Evolutionary conservation across 2,113 vertebrate genomes (phyloP).

Genomic region (Mus spicilegus): DNA sequence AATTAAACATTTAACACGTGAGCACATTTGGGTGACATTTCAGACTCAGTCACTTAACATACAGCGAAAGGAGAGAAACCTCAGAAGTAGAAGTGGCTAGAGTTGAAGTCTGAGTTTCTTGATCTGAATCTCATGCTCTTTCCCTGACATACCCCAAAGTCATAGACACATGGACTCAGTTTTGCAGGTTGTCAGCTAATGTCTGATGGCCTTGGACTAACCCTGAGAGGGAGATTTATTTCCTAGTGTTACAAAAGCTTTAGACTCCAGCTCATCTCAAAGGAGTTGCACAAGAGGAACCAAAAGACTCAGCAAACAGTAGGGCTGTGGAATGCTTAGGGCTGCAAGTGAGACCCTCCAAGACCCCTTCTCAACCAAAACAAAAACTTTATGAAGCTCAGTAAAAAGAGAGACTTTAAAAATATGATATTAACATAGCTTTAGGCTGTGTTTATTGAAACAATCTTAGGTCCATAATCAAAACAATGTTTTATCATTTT

Average conservation of each 20-base stretch:
- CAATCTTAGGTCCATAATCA: slow-evolving; percentile 80
- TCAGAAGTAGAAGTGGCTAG: slow-evolving; percentile 7
- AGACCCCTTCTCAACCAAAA: slow-evolving; percentile 59
- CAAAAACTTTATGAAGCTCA: slow-evolving; percentile 47
- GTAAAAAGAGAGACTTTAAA: slow-evolving; percentile 59
- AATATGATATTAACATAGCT: slow-evolving; percentile 63
- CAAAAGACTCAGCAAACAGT: slow-evolving; percentile 42
- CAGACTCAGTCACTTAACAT: not conserved
- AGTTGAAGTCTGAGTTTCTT: slow-evolving; percentile 3
- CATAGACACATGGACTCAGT: slow-evolving; percentile 40
- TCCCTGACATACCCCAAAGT: not conserved
- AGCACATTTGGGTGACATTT: not conserved
- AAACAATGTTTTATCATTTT: slow-evolving; percentile 79
- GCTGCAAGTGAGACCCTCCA: not conserved
- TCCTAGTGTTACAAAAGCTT: slow-evolving; percentile 38
- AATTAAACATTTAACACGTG: not conserved
- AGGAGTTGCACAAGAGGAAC: slow-evolving; percentile 21
- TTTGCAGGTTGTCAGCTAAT: slow-evolving; percentile 60
- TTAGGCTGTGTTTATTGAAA: slow-evolving; percentile 75
- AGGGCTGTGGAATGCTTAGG: not conserved
- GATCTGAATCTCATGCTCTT: not conserved
- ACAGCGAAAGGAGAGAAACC: not conserved
- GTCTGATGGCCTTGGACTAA: slow-evolving; percentile 73
- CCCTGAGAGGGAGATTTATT: slow-evolving; percentile 67
- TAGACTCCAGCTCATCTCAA: slow-evolving; percentile 43